Conservation (phyloP, 2,797 vertebrate species). For the Myripristis murdjan region DNA sequence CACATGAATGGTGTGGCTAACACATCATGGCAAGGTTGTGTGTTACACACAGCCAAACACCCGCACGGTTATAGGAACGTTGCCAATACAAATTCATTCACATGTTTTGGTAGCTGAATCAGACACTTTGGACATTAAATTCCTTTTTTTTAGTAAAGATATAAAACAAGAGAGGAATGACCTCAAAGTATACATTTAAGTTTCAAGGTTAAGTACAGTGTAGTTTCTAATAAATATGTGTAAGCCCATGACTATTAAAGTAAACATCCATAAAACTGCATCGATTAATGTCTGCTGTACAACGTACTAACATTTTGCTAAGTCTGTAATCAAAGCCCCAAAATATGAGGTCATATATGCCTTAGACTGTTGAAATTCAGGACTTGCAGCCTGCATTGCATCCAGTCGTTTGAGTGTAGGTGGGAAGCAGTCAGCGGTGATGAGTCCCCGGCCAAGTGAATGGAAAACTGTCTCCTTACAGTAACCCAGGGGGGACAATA, state of each 20-base stretch:
- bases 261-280: constrained; percentile 23
- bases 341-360: constrained; percentile 49
- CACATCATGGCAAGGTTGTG: constrained; percentile 13
- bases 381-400: constrained; percentile 27
- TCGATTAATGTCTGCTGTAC: constrained; percentile 7
- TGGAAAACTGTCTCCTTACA: constrained; percentile 72
- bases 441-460: constrained; percentile 58
- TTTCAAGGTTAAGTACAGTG: constrained; percentile 18
- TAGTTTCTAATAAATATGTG: constrained; percentile 19
- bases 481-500: constrained; percentile 61
- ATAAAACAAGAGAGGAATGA: background rate
- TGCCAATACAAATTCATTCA: background rate
- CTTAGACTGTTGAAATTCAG: constrained; percentile 36
- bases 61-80: constrained; percentile 52
- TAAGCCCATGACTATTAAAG: background rate
- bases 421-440: constrained; percentile 55
- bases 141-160: background rate
- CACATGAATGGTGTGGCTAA: constrained; percentile 27
- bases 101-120: background rate
- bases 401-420: constrained; percentile 37
- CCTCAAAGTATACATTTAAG: background rate
- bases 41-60: constrained; percentile 7
- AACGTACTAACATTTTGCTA: constrained; percentile 29
- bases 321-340: constrained; percentile 52
- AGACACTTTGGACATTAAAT: background rate